phyloP scores from a whole-genome alignment of 92 coral and sea anemone genomes.

The Pocillopora grandis region DNA sequence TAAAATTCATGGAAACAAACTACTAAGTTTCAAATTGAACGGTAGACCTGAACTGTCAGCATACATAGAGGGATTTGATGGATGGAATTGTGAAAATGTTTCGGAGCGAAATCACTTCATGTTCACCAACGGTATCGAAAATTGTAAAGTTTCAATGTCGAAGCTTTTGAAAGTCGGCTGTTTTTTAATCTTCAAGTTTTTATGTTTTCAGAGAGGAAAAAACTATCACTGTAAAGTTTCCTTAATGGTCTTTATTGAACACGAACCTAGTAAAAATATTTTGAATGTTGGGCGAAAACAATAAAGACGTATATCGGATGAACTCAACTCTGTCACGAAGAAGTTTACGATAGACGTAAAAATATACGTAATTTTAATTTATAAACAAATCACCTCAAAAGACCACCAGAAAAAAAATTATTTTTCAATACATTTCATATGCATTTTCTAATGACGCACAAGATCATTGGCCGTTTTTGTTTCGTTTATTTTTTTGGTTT shows the following conservation, averaged over 20 bases:
- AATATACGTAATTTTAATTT: neutral
- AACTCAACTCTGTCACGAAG: neutral
- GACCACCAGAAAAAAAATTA: neutral
- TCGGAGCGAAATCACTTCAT: too few relatives aligned
- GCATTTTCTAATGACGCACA: neutral
- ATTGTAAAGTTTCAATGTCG: neutral
- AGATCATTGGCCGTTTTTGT: neutral
- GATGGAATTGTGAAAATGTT: too few relatives aligned
- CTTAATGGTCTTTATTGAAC: neutral
- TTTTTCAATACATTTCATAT: neutral
- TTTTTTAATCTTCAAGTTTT: neutral
- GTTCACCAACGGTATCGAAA: too few relatives aligned
- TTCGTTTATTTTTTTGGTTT: neutral
- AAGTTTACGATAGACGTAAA: neutral
- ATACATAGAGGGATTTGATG: too few relatives aligned
- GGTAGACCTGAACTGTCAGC: too few relatives aligned
- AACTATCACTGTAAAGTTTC: neutral
- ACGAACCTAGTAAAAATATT: too few relatives aligned
- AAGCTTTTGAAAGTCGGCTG: neutral
- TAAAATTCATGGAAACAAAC: too few relatives aligned
- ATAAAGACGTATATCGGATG: too few relatives aligned
- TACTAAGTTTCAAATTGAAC: too few relatives aligned
- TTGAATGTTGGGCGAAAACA: too few relatives aligned
- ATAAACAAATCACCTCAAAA: neutral
- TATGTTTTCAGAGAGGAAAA: neutral